Evolutionary conservation across 1,140 invertebrate genomes (phyloP).

Genomic region (Agrilus planipennis): DNA sequence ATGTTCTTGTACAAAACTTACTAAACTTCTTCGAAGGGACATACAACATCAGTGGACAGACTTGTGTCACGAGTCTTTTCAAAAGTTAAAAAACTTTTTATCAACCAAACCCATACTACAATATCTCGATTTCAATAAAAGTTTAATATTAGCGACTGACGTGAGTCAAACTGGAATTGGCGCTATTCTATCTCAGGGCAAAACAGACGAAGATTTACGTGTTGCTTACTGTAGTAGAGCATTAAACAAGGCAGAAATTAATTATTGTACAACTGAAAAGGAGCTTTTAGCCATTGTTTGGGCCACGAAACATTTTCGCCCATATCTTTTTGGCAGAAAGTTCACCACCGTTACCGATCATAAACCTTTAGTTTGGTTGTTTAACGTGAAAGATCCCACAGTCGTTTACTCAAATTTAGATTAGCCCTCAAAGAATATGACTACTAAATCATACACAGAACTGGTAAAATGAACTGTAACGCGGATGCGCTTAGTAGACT

Average conservation of each 20-base stretch:
- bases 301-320: conserved; percentile 32
- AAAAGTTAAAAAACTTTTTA: conserved; percentile 6
- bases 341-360: conserved; percentile 41
- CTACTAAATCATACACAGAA: no score
- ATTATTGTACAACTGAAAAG: conserved; percentile 35
- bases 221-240: conserved; percentile 33
- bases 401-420: no score
- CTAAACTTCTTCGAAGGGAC: no score
- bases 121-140: conserved; percentile 8
- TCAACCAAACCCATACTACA: conserved; percentile 8
- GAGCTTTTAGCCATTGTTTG: conserved; percentile 37
- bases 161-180: conserved; percentile 21
- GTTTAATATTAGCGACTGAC: conserved; percentile 15
- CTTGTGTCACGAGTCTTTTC: no score
- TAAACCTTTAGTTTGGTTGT: conserved; percentile 34
- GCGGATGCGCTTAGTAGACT: no score
- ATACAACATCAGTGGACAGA: no score
- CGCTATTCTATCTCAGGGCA: conserved; percentile 20
- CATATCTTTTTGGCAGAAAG: conserved; percentile 32
- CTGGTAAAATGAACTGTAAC: no score
- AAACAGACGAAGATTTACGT: conserved; percentile 17
- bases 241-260: conserved; percentile 28
- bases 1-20: no score
- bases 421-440: no score
- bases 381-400: conserved; percentile 30